Evolutionary conservation across 2,113 vertebrate species (phyloP).

Genomic region (Lamprotornis superbus): DNA sequence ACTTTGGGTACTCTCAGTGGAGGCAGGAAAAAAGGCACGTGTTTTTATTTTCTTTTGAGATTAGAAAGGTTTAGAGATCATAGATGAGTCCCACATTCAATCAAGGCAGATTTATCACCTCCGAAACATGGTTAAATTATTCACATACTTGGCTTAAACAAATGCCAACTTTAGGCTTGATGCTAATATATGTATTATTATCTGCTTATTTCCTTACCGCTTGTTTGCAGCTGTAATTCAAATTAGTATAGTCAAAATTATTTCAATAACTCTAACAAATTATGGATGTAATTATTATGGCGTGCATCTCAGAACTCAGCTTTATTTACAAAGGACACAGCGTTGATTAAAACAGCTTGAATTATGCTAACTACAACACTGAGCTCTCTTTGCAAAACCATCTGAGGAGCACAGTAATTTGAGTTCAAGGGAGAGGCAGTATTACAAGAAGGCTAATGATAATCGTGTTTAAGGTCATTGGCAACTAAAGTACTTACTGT

Average conservation of each 20-base stretch:
- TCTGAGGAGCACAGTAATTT: constrained; percentile 34
- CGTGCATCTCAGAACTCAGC: background rate
- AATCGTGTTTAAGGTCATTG: constrained; percentile 42
- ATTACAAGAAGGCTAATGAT: constrained; percentile 41
- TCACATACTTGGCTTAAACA: background rate
- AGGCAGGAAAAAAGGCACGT: background rate
- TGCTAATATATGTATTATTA: background rate
- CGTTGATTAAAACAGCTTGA: constrained; percentile 44
- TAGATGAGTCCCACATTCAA: background rate
- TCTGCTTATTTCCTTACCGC: background rate
- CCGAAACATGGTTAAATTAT: background rate
- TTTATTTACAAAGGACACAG: constrained; percentile 46
- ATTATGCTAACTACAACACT: constrained; percentile 12
- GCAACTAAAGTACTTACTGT: constrained; percentile 9
- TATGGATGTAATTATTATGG: constrained; percentile 30
- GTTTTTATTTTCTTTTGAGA: background rate
- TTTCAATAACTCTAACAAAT: constrained; percentile 26
- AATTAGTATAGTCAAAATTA: constrained; percentile 6
- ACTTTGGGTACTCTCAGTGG: background rate
- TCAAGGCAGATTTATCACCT: background rate
- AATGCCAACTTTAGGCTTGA: background rate
- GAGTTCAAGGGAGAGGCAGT: constrained; percentile 30
- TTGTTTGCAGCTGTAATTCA: background rate
- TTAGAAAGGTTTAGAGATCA: background rate
- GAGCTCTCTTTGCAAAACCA: background rate